Evolutionary conservation across 64 coral and sea anemone genomes (phyloP), one percentile per base, ranked within the genome.

Genomic region (Exaiptasia diaphana): DNA sequence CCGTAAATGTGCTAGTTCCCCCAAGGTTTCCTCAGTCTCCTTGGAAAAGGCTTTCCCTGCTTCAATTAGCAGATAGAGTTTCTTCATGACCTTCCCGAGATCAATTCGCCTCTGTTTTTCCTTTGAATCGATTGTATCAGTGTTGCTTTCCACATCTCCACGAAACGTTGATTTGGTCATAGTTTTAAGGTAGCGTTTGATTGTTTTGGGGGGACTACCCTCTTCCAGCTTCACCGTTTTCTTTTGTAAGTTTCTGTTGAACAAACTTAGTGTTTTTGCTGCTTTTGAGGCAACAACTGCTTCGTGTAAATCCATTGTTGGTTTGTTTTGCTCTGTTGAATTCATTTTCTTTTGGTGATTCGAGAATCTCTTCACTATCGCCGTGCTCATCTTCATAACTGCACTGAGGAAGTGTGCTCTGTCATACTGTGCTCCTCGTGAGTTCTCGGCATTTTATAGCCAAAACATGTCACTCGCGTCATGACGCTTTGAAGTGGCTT

Each of bases 91-190:
- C 11, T 55, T 28, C 28, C 85, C 85, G 0, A 88, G 50, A 14
- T 65, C 38, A 24, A 37, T 20, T 1, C 2, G 61, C 7, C 43
- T 3, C 21, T 38, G 67, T 11, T 44, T 32, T 40, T 65, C 4
- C 0, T 43, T 61, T n/a, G n/a, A n/a, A 33, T 60, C 34, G 0
- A n/a, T 15, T 36, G 41, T 4, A 36, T 26, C 4, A 1, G 32
- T 6, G 1, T 27, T 41, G 4, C 24, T 20, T 41, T 88, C 63
- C 11, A 68, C 64, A 53, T 88, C 74, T 4, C 85, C 85, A 2
- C 74, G 67, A 31, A 79, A 88, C 22, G 28, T 56, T 1, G 85
- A 69, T 23, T 79, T 78, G n/a, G 77, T 70, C 29, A 88, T 88
- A 32, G 25, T 52, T 44, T 53, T 77, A 1, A 88, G 85, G 20